Evolutionary conservation across 2,113 vertebrate genomes (phyloP), one percentile per base, ranked within the genome.

Genomic region (Caloenas nicobarica): DNA sequence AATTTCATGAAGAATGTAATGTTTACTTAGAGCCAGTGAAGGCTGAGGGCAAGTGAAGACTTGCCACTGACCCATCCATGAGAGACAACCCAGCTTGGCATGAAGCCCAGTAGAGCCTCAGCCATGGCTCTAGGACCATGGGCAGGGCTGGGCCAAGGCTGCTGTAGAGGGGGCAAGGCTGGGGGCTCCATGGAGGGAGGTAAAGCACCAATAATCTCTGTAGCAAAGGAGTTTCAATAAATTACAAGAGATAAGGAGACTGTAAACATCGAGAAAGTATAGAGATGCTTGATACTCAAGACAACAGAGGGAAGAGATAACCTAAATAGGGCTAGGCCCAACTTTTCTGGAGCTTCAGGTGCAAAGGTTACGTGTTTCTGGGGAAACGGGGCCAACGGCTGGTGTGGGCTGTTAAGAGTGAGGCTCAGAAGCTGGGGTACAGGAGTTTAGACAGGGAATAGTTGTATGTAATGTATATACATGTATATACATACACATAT

Each of bases 121-220:
- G 53, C 4, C n/a, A 16, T 1, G 5, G 31, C 36, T 56, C 12
- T 46, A 68, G 90, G 16, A 90, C 88, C 90, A 90, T 31, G 86
- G 92, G 94, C 91, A 96, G 83, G 64, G 92, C 56, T 81, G 84
- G 87, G 84, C 56, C 87, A 87, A 60, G 33, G 62, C 60, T 25
- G 33, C 33, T 13, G 38, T 16, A 2, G 6, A 1, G 12, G 16
- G 23, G 38, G 7, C 36, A 69, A 36, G 29, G 23, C 36, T 24
- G 11, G 25, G 21, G 34, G 44, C 16, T 36, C 76, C 46, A 13
- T 0, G 1, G 25, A 31, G 5, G 10, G 0, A 3, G 7, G 23
- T 19, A 68, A 61, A 51, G 34, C 18, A 40, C 28, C 8, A 3
- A 2, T 1, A n/a, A 42, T 7, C 3, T 0, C 64, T 40, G 54